These are phyloP conservation scores for Ectemnius lituratus DNA, from an alignment of 2,888 invertebrate genomes.

Conservation along the genomic window DNA sequence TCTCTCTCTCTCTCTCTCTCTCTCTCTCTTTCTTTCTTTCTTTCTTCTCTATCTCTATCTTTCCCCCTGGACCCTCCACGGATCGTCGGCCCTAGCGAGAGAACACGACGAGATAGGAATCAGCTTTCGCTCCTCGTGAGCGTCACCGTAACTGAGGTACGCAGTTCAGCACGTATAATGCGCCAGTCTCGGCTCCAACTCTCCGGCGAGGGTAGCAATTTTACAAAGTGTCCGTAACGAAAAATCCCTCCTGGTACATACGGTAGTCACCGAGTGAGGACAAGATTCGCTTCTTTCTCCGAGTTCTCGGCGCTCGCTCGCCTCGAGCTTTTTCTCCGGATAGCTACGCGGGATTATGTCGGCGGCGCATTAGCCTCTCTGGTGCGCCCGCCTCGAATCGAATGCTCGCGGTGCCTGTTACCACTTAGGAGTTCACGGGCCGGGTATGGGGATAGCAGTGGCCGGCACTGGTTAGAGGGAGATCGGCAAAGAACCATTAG, in stretches of 20 bases:
- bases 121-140: conserved; percentile 66
- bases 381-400: conserved; percentile 39
- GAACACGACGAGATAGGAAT: conserved; percentile 65
- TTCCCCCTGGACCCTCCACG: conserved; percentile 36
- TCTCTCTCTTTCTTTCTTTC: too few relatives aligned
- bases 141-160: conserved; percentile 64
- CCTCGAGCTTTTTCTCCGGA: conserved; percentile 44
- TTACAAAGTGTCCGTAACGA: conserved; percentile 60
- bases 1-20: conserved; percentile 19
- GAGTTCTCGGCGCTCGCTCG: conserved; percentile 6
- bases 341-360: conserved; percentile 51
- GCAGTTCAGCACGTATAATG: conserved; percentile 35
- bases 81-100: conserved; percentile 58
- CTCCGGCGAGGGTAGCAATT: conserved; percentile 60
- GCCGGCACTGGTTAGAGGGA: conserved; percentile 13
- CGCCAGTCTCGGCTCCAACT: conserved; percentile 15
- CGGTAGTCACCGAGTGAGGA: neutral
- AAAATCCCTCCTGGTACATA: neutral
- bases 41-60: conserved; percentile 9
- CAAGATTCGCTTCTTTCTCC: conserved; percentile 15
- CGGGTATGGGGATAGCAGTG: neutral
- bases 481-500: conserved; percentile 62
- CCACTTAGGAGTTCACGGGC: neutral
- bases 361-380: conserved; percentile 55
- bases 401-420: conserved; percentile 16